Conservation (phyloP, 2,888 invertebrate species). For the Steromphala cineraria region DNA sequence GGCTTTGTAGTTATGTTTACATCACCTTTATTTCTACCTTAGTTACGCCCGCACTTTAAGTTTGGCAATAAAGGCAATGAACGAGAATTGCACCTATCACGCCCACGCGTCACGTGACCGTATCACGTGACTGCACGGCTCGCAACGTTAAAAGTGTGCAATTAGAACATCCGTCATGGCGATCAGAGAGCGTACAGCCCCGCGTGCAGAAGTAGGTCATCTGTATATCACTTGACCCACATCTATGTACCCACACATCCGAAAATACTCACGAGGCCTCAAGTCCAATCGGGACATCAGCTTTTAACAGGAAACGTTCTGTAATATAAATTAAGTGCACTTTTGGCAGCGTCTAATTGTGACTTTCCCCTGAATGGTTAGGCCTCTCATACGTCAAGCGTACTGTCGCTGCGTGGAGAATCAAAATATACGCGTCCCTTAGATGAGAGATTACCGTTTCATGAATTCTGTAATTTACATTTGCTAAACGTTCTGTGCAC, state of each 20-base stretch:
- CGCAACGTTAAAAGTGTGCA: background rate
- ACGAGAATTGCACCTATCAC: background rate
- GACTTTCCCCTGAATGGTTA: too few species aligned
- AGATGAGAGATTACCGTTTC: too few species aligned
- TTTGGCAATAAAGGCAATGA: too few species aligned
- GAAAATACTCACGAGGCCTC: background rate
- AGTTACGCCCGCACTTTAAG: too few species aligned
- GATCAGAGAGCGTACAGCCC: background rate
- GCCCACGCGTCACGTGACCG: background rate
- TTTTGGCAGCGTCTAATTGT: background rate
- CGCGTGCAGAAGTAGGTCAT: background rate
- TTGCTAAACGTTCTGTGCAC: too few species aligned
- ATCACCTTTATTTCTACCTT: too few species aligned
- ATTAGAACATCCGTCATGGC: background rate
- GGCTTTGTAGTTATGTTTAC: background rate
- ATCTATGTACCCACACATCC: background rate
- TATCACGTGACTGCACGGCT: background rate
- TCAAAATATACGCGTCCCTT: too few species aligned
- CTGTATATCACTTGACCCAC: background rate
- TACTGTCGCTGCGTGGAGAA: too few species aligned
- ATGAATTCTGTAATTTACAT: too few species aligned
- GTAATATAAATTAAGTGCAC: background rate
- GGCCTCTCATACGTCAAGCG: too few species aligned
- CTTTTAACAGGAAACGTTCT: background rate
- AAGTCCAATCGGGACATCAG: too few species aligned